A percentile compares a stretch with the other conserved stretches of the same genome.
phyloP scores from a whole-genome alignment of 35 echinoderm and acorn worm species.

The Lytechinus pictus region DNA sequence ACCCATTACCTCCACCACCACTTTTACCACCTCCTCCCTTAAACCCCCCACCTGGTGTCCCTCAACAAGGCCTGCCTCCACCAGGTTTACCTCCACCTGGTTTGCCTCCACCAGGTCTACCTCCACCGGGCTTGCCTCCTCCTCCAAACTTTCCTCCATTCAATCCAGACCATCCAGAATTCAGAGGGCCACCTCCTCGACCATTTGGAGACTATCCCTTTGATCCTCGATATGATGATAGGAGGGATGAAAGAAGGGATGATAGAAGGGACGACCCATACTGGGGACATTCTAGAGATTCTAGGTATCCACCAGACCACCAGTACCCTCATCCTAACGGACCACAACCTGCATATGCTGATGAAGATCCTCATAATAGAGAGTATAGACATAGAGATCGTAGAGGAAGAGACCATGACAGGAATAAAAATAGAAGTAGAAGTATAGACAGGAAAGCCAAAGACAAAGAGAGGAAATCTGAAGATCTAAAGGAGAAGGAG shows the following conservation, averaged over 20 bases:
- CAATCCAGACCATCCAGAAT: conserved; percentile 44
- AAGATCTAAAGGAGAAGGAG: conserved; percentile 48
- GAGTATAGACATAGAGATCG: neutral
- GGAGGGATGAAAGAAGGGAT: neutral
- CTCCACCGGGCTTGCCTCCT: neutral
- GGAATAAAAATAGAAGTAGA: conserved; percentile 52
- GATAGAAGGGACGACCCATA: conserved; percentile 15
- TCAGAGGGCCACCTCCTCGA: conserved; percentile 30
- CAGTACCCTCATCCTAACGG: neutral
- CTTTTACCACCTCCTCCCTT: conserved; percentile 4
- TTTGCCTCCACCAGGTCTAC: neutral
- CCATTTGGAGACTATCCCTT: neutral
- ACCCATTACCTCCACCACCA: conserved; percentile 5
- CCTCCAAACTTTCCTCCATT: conserved; percentile 53
- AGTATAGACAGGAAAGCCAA: conserved; percentile 44
- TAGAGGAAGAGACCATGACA: conserved; percentile 57
- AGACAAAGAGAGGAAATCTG: conserved; percentile 11
- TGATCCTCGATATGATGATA: conserved; percentile 36
- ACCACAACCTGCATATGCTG: neutral
- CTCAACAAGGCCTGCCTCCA: neutral
- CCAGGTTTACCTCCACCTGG: neutral
- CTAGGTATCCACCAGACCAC: neutral
- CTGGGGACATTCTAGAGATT: neutral
- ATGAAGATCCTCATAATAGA: conserved; percentile 1
- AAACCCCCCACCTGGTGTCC: conserved; percentile 7